Conservation (phyloP, 2,113 vertebrate genomes). For the Saccopteryx bilineata region DNA sequence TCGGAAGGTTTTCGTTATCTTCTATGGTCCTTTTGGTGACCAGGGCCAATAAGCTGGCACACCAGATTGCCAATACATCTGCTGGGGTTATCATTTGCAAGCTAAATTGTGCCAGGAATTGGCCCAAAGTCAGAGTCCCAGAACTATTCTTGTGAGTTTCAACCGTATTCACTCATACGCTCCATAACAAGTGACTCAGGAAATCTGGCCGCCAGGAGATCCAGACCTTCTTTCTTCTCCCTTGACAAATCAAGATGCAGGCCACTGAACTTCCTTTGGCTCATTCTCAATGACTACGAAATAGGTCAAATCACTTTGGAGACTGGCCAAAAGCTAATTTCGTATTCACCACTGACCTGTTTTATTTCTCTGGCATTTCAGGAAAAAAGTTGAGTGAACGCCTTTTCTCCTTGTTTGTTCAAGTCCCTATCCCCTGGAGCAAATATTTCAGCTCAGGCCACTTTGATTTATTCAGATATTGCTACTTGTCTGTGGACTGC, state of each 20-base stretch:
- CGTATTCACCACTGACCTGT: constrained; percentile 89
- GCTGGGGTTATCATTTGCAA: background rate
- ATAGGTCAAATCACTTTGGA: constrained; percentile 89
- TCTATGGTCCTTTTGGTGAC: constrained; percentile 18
- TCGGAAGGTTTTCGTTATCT: background rate
- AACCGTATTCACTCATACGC: background rate
- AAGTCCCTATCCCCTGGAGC: constrained; percentile 82
- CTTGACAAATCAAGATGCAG: constrained; percentile 86
- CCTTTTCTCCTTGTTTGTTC: constrained; percentile 84
- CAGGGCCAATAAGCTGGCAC: background rate
- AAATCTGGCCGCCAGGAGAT: constrained; percentile 80
- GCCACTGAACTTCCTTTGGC: constrained; percentile 85
- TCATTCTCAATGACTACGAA: constrained; percentile 86
- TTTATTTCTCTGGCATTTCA: constrained; percentile 88
- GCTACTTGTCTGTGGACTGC: constrained; percentile 73
- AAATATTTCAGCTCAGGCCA: constrained; percentile 81
- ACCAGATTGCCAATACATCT: background rate
- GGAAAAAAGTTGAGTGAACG: constrained; percentile 88
- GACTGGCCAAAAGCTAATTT: constrained; percentile 87
- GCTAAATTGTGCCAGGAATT: constrained; percentile 14
- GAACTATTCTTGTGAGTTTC: constrained; percentile 12
- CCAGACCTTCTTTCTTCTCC: constrained; percentile 70
- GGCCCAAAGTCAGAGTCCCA: background rate
- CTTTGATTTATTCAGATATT: constrained; percentile 86
- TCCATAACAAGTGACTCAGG: constrained; percentile 77